These are phyloP conservation scores for Ciconia nigra DNA, from an alignment of 2,797 vertebrate species.

Conservation along the genomic window DNA sequence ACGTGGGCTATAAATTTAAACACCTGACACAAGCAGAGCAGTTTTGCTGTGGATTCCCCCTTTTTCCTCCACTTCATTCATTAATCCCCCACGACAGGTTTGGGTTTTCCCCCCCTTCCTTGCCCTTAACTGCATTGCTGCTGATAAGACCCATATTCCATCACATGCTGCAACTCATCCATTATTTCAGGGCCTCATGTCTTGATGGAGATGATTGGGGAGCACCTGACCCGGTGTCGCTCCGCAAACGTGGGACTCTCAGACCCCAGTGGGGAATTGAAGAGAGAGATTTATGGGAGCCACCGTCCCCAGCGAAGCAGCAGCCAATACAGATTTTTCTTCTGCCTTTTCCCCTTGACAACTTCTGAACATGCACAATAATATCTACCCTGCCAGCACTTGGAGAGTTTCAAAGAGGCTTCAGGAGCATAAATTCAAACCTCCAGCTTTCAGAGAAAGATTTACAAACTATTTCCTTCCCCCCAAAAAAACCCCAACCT, in stretches of 20 bases:
- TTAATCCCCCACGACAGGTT: conserved; percentile 30
- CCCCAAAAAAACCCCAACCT: background rate
- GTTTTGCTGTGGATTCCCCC: background rate
- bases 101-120: background rate
- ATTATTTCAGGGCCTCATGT: background rate
- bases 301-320: background rate
- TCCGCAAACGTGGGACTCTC: background rate
- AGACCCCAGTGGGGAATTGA: background rate
- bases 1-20: background rate
- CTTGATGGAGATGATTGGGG: background rate
- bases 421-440: conserved; percentile 33
- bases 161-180: background rate
- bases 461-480: background rate
- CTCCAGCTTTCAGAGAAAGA: background rate
- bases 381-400: background rate
- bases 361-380: background rate
- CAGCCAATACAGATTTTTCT: conserved; percentile 6
- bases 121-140: background rate
- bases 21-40: background rate
- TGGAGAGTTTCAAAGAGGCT: background rate
- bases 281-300: conserved; percentile 50
- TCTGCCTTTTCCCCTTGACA: conserved; percentile 7
- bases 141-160: conserved; percentile 18
- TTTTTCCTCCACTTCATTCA: background rate
- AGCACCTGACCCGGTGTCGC: background rate